A percentile compares a stretch with the other conserved stretches of the same genome.
phyloP scores from a whole-genome alignment of 2,888 invertebrate genomes.

The Apodemia hepburni region DNA sequence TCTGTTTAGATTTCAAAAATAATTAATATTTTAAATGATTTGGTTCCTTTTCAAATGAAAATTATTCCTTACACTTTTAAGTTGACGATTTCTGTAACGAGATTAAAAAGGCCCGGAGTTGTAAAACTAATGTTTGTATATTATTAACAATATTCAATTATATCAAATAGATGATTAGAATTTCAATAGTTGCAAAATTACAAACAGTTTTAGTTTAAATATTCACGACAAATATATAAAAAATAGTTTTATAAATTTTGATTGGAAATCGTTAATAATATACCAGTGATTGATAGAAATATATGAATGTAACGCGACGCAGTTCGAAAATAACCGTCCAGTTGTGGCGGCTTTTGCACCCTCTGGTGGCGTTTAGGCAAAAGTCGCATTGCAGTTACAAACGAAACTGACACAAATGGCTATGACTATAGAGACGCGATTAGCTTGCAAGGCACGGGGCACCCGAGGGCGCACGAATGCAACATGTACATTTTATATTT shows the following conservation, averaged over 20 bases:
- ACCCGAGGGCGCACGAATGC: conserved; percentile 72
- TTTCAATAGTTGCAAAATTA: conserved; percentile 13
- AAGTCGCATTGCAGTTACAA: conserved; percentile 53
- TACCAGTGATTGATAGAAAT: conserved; percentile 34
- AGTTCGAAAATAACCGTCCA: conserved; percentile 76
- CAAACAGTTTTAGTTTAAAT: background rate
- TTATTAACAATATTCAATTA: conserved; percentile 41
- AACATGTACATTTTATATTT: conserved; percentile 80
- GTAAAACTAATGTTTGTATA: conserved; percentile 45
- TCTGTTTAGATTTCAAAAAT: conserved; percentile 27
- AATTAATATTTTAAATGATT: background rate
- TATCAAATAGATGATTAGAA: conserved; percentile 24
- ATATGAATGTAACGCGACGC: conserved; percentile 56
- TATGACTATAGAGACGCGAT: conserved; percentile 42
- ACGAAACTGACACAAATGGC: conserved; percentile 43
- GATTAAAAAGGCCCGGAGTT: conserved; percentile 62
- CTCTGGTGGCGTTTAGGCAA: conserved; percentile 59
- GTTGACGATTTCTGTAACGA: conserved; percentile 25
- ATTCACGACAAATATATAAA: background rate
- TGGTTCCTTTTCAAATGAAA: background rate
- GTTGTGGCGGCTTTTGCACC: conserved; percentile 73
- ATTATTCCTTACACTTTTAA: conserved; percentile 16
- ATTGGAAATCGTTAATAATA: conserved; percentile 36
- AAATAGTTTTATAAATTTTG: conserved; percentile 13
- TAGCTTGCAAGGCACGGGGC: conserved; percentile 52